Conservation (phyloP, 2,888 invertebrate genomes). For the Ormyrus nitidulus region DNA sequence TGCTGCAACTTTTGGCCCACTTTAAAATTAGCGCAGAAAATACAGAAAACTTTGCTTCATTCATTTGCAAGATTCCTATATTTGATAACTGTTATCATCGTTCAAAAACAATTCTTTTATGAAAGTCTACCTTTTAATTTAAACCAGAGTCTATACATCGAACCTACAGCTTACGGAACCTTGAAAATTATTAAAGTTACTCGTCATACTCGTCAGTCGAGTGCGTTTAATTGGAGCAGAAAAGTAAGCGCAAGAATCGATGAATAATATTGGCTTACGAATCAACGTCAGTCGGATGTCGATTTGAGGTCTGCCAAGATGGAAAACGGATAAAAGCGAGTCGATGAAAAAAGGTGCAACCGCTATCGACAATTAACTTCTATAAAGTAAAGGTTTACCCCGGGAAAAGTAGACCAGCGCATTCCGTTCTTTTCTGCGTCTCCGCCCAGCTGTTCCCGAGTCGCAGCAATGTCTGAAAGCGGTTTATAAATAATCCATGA, state of each 20-base stretch:
- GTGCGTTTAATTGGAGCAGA: no score
- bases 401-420: constrained; percentile 17
- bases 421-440: constrained; percentile 10
- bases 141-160: no score
- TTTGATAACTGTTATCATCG: constrained; percentile 5
- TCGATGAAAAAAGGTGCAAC: neutral
- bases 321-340: constrained; percentile 18
- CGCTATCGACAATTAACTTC: constrained; percentile 4
- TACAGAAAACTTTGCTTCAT: neutral
- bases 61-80: neutral
- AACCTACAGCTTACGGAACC: no score
- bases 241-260: neutral
- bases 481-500: constrained; percentile 39
- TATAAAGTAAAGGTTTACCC: constrained; percentile 14
- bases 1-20: constrained; percentile 13
- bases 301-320: neutral
- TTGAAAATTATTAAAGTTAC: no score
- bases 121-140: neutral
- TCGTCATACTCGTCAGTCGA: no score
- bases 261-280: neutral
- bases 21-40: constrained; percentile 29
- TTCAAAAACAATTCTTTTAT: neutral
- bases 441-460: neutral
- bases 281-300: constrained; percentile 17
- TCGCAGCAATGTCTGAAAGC: neutral